Evolutionary conservation across 2,113 vertebrate genomes (phyloP).

Genomic region (Bubalus kerabau): DNA sequence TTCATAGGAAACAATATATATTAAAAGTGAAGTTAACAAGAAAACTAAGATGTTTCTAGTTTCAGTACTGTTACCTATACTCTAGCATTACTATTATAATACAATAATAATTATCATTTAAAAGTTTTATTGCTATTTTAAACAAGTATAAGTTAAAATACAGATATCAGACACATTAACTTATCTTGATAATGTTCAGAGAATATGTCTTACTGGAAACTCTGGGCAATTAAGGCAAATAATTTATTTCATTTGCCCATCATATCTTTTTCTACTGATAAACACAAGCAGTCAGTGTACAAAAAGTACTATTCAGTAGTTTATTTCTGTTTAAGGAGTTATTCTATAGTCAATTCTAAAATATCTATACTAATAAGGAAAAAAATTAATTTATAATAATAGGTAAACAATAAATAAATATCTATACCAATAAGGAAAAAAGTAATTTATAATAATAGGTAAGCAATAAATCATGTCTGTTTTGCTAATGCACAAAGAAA

Average conservation of each 20-base stretch:
- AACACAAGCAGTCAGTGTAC: not conserved
- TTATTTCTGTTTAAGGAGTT: conserved; percentile 18
- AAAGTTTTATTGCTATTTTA: not conserved
- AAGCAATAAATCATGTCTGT: not conserved
- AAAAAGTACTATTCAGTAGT: not conserved
- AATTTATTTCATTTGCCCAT: not conserved
- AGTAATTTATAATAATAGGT: not conserved
- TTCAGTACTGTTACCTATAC: not conserved
- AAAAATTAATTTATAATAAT: not conserved
- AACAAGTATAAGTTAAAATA: not conserved
- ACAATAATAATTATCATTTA: not conserved
- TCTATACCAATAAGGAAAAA: not conserved
- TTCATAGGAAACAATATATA: conserved; percentile 4
- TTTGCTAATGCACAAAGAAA: not conserved
- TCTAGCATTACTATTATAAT: not conserved
- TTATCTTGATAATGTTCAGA: not conserved
- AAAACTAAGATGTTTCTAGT: not conserved
- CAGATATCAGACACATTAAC: not conserved
- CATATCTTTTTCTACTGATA: not conserved
- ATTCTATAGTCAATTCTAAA: not conserved
- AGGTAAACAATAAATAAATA: not conserved
- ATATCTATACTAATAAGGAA: not conserved
- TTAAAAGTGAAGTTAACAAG: not conserved
- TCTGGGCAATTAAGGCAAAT: not conserved
- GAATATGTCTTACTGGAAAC: not conserved